Percentiles rank a stretch among this genome's conserved stretches.
These are phyloP conservation scores for Tapera naevia DNA, from an alignment of 2,797 vertebrate genomes.

Conservation along the genomic window DNA sequence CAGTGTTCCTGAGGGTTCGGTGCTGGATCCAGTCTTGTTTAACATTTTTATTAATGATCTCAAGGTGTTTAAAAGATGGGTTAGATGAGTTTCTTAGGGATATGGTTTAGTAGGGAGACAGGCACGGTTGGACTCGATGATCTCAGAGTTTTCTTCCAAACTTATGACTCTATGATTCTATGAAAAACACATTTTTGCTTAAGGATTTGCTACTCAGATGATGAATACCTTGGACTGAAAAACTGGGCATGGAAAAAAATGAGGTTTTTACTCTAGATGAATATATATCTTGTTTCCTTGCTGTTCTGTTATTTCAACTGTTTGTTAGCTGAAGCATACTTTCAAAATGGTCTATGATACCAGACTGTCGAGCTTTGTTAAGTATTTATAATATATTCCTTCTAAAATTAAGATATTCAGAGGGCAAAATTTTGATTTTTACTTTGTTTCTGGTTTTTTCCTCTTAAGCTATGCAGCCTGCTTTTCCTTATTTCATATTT, in stretches of 20 bases:
- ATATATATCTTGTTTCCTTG: neutral
- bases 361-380: neutral
- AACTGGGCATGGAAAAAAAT: neutral
- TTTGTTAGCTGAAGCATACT: neutral
- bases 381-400: neutral
- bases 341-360: neutral
- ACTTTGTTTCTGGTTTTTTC: neutral
- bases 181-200: neutral
- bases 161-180: too few species aligned
- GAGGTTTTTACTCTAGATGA: neutral
- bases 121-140: too few species aligned
- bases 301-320: neutral
- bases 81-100: too few species aligned
- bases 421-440: neutral
- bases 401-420: neutral
- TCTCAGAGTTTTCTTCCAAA: too few species aligned
- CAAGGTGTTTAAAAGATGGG: too few species aligned
- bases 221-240: neutral
- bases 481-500: neutral
- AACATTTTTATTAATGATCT: too few species aligned
- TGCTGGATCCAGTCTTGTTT: too few species aligned
- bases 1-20: too few species aligned
- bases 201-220: neutral
- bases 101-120: too few species aligned
- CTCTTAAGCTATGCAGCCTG: neutral